Base-by-base conservation (phyloP, 2,888 invertebrate genomes). In the Lepidocyrtinus sp. region DNA sequence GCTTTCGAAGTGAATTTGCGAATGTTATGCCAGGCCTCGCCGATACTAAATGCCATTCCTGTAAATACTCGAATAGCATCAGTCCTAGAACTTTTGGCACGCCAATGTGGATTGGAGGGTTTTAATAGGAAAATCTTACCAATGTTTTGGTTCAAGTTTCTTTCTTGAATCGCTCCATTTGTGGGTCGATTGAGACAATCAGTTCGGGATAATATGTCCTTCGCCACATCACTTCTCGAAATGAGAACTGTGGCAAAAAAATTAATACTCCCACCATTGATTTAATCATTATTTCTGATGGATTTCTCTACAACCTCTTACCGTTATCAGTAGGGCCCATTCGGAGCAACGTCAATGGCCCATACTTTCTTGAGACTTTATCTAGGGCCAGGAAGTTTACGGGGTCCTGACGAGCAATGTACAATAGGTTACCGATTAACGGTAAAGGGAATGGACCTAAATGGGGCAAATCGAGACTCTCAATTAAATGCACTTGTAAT, bases 341-440 rank as follows among this genome's bases (percentile, higher is more conserved):
- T 19, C 55, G 45, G 9, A 78, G 26, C 26, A 61, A 61, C 2
- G 36, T 27, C 9, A 78, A 21, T 17, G 72, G 63, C n/a, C 78
- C 78, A 63, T 78, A 78, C 19, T 68, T 78, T n/a, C 62, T 61
- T 1, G 78, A 78, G 25, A 78, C 27, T 67, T 78, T 73, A 63
- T 78, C 68, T 22, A 78, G 15, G 5, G 73, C 78, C 22, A 68
- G 46, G 25, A 17, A 75, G 25, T 68, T 75, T 0, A 75, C 68
- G 0, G 75, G 75, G 61, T 75, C 24, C 19, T 75, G 75, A 0
- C 67, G 68, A 36, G 67, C 75, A 50, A 75, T 61, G 9, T 72
- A 64, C 0, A 78, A 0, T 61, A 78, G 27, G 19, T 67, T 73
- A 1, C 73, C 73, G 17, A 78, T 21, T 15, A 73, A 27, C 1